Base-by-base conservation (phyloP, 2,888 invertebrate species). In the Silvanus unidentatus region DNA sequence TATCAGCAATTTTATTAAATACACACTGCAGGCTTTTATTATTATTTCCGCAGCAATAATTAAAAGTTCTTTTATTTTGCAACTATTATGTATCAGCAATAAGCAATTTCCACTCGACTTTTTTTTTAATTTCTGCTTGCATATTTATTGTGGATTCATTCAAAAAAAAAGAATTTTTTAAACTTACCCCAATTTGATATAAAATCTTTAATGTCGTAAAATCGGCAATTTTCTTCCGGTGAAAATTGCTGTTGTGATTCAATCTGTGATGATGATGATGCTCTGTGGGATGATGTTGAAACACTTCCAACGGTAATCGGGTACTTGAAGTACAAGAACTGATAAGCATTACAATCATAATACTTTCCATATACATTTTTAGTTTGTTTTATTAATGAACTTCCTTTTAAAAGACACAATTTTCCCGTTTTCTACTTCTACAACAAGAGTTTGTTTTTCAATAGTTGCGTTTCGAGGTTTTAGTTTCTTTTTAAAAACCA, bases 141-240 rank as follows among this genome's bases (percentile, higher is more conserved):
- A 28, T 10, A 28, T 28, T 28, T 32, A 32, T 9, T n/a, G 32
- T 22, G 3, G 22, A 5, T 32, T 12, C n/a, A n/a, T 32, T 32
- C 4, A n/a, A 4, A 32, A 28, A 28, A 8, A 10, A 12, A 35
- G 13, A 35, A 35, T 6, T 35, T 4, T 32, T 39, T 12, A 8
- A 9, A 55, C 83, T 84, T 71, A 85, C 85, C 79, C 85, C 85
- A 48, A 78, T 78, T 73, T 84, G 87, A 69, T 86, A 88, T 48
- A 88, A 75, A 55, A 87, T 77, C 69, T 80, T 79, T 44, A 81
- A 75, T 49, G 75, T 72, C 54, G 71, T 72, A 60, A 74, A 75
- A 54, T 75, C 73, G 55, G 75, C 72, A 57, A 71, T 55, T 63
- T 72, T 70, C 62, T 75, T 73, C 66, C 74, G 76, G 68, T 77